These are phyloP conservation scores for Vannuccia rotundouncinata DNA, from an alignment of 2,888 invertebrate species.

Conservation along the genomic window DNA sequence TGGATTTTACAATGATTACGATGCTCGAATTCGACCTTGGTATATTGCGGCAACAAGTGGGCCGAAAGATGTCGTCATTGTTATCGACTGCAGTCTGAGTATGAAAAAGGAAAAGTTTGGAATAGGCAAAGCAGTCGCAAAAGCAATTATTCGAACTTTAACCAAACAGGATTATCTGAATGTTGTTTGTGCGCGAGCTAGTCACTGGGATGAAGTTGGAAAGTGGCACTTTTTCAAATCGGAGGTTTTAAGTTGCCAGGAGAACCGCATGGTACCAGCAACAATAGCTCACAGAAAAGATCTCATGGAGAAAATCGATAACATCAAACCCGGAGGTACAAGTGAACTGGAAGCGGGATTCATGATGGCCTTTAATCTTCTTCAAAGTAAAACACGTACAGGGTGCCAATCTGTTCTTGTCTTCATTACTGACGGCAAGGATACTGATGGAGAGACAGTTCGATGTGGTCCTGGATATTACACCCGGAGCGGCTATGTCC, in stretches of 20 bases:
- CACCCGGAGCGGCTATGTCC: conserved; percentile 57
- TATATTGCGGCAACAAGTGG: conserved; percentile 58
- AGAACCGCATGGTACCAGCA: conserved; percentile 54
- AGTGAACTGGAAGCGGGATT: conserved; percentile 56
- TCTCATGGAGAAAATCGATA: conserved; percentile 54
- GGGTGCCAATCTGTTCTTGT: conserved; percentile 56
- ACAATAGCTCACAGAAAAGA: conserved; percentile 56
- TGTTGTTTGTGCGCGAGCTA: conserved; percentile 56
- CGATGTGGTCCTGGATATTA: conserved; percentile 56
- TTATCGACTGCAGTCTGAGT: conserved; percentile 56
- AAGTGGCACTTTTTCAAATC: conserved; percentile 55
- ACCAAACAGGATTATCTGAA: conserved; percentile 57
- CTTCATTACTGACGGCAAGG: conserved; percentile 56
- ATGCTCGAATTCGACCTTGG: conserved; percentile 56
- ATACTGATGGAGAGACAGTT: conserved; percentile 56
- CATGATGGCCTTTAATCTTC: conserved; percentile 51
- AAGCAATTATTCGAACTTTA: conserved; percentile 56
- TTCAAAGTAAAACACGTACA: conserved; percentile 51
- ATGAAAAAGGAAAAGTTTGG: conserved; percentile 56
- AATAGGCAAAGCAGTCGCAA: conserved; percentile 56
- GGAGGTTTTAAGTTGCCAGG: conserved; percentile 54
- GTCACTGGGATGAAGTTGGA: conserved; percentile 57
- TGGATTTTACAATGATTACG: conserved; percentile 58
- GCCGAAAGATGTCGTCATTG: conserved; percentile 57
- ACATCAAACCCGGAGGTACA: conserved; percentile 55